phyloP scores from a whole-genome alignment of 2,113 vertebrate genomes.

The Anguilla rostrata region DNA sequence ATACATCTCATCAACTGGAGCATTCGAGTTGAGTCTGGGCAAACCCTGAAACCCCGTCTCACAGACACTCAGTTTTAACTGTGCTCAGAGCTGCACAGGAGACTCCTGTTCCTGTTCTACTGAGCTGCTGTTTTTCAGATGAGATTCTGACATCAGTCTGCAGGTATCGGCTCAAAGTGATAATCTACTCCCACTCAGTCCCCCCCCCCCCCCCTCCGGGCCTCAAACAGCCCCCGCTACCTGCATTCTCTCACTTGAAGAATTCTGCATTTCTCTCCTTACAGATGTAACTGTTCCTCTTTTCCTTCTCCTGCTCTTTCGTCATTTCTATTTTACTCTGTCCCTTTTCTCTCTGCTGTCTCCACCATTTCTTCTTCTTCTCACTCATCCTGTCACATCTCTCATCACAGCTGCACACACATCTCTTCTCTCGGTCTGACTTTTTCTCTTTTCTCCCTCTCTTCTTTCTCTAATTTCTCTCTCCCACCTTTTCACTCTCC shows the following conservation, averaged over 20 bases:
- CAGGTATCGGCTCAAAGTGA: constrained; percentile 4
- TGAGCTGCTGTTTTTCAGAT: constrained; percentile 20
- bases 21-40: too few relatives aligned
- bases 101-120: not conserved
- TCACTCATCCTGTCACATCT: constrained; percentile 49
- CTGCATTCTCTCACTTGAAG: constrained; percentile 12
- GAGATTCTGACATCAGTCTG: constrained; percentile 17
- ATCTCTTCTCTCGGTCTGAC: constrained; percentile 50
- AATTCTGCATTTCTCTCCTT: constrained; percentile 18
- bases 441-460: constrained; percentile 28
- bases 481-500: constrained; percentile 10
- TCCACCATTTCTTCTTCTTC: constrained; percentile 62
- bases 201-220: too few relatives aligned
- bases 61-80: too few relatives aligned
- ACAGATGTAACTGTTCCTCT: constrained; percentile 17
- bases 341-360: constrained; percentile 53
- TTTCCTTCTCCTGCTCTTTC: constrained; percentile 16
- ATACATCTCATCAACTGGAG: too few relatives aligned
- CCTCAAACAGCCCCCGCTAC: not conserved
- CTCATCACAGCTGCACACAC: constrained; percentile 58
- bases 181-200: constrained; percentile 6
- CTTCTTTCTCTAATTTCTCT: constrained; percentile 33
- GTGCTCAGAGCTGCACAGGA: not conserved
- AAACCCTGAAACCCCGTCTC: too few relatives aligned
- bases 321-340: constrained; percentile 14